Evolutionary conservation across 2,113 vertebrate species (phyloP).

Genomic region (Jaculus jaculus): DNA sequence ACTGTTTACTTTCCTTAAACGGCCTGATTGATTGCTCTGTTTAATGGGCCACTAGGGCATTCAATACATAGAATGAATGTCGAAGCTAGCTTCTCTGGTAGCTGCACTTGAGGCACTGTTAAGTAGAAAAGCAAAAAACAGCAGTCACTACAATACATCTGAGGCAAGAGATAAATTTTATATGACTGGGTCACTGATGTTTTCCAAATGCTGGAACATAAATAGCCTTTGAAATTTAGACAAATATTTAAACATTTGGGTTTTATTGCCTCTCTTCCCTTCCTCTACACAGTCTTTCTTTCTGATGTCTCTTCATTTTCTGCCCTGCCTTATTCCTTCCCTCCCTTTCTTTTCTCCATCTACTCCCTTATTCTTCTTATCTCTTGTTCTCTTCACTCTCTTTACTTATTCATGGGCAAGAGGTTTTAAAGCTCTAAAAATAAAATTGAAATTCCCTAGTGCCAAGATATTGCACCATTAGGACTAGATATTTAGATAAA

Average conservation of each 20-base stretch:
- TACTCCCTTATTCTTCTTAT: neutral
- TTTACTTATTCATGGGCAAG: neutral
- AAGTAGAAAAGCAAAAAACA: conserved; percentile 45
- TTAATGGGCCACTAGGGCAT: neutral
- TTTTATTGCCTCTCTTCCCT: conserved; percentile 49
- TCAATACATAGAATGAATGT: neutral
- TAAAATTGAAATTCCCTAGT: neutral
- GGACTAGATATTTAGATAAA: conserved; percentile 62
- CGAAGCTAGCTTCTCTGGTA: neutral
- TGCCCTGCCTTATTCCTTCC: neutral
- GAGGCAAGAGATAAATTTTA: conserved; percentile 58
- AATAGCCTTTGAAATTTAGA: conserved; percentile 62
- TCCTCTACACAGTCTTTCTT: neutral
- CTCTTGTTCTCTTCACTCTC: neutral
- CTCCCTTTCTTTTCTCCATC: neutral
- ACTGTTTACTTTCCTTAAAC: neutral
- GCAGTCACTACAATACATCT: neutral
- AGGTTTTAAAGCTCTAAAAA: conserved; percentile 36
- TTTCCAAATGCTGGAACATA: conserved; percentile 64
- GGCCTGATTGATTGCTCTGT: neutral
- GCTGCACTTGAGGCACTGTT: neutral
- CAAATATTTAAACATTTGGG: conserved; percentile 36
- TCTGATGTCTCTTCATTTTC: neutral
- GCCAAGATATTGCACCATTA: conserved; percentile 20
- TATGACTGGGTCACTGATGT: neutral